Conservation (phyloP, 2,888 invertebrate genomes). For the Trilocha varians region DNA sequence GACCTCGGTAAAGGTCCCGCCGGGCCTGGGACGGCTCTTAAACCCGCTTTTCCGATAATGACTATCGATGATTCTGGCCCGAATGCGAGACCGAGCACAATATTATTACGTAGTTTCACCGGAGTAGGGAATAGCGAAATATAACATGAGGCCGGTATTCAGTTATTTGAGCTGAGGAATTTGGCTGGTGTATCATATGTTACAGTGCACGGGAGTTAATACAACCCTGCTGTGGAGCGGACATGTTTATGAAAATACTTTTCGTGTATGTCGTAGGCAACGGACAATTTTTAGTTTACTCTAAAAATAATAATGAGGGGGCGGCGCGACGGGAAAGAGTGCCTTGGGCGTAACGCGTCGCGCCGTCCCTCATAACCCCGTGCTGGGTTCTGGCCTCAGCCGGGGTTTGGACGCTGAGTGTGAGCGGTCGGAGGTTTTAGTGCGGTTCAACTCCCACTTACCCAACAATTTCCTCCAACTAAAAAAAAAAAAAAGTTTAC, state of each 20-base stretch:
- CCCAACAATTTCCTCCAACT: no score
- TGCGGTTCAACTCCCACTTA: no score
- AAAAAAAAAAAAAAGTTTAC: no score
- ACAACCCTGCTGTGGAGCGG: neutral
- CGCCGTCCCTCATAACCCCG: no score
- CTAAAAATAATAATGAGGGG: no score
- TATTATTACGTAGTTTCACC: conserved; percentile 66
- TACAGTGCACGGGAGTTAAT: neutral
- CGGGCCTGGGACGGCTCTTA: conserved; percentile 64
- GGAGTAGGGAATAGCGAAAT: conserved; percentile 60
- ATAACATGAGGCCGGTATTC: conserved; percentile 51
- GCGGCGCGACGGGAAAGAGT: no score
- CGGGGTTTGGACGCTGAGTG: no score
- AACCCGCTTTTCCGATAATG: conserved; percentile 71
- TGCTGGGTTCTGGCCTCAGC: no score
- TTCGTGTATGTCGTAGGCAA: neutral
- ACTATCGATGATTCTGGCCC: conserved; percentile 69
- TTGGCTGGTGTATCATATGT: conserved; percentile 14
- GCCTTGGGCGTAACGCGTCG: no score
- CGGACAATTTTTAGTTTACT: no score
- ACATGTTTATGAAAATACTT: neutral
- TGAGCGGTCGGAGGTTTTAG: no score
- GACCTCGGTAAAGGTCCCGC: conserved; percentile 66
- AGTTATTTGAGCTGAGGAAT: conserved; percentile 48
- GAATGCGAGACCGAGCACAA: conserved; percentile 59